Percentiles rank a stretch among this genome's conserved stretches.
These are phyloP conservation scores for Typhlichthys subterraneus DNA, from an alignment of 2,797 vertebrate genomes.

Conservation along the genomic window DNA sequence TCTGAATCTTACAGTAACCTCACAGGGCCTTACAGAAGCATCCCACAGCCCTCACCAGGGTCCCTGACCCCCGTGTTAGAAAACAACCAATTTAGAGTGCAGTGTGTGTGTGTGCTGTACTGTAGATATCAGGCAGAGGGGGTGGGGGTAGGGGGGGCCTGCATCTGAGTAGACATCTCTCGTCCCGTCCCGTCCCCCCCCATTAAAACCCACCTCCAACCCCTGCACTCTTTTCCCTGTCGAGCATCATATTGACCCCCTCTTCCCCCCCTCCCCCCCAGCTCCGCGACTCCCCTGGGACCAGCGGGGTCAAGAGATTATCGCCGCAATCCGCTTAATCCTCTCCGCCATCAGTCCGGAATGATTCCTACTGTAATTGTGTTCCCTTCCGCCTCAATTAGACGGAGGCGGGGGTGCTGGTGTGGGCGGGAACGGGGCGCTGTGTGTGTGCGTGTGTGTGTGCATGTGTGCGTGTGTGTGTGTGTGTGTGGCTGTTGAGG, in stretches of 20 bases:
- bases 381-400: slow-evolving; percentile 68
- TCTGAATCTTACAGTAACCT: no score
- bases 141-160: no score
- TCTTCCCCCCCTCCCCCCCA: slow-evolving; percentile 19
- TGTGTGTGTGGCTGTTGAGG: slow-evolving; percentile 12
- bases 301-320: slow-evolving; percentile 74
- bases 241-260: slow-evolving; percentile 70
- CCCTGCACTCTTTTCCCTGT: slow-evolving; percentile 44
- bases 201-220: slow-evolving; percentile 55
- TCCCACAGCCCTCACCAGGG: no score
- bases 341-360: slow-evolving; percentile 71
- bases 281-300: slow-evolving; percentile 60
- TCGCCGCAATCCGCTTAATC: slow-evolving; percentile 78
- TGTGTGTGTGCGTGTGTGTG: no score
- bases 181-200: slow-evolving; percentile 22
- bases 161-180: no score
- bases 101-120: no score
- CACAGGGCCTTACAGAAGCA: no score
- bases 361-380: slow-evolving; percentile 77
- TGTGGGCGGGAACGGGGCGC: no score
- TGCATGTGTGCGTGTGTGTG: no score
- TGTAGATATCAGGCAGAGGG: no score
- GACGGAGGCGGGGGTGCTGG: slow-evolving; percentile 46
- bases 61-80: no score
- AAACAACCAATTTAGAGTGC: no score